Evolutionary conservation across 2,888 invertebrate genomes (phyloP), one percentile per base, ranked within the genome.

Genomic region (Atethmia centrago): DNA sequence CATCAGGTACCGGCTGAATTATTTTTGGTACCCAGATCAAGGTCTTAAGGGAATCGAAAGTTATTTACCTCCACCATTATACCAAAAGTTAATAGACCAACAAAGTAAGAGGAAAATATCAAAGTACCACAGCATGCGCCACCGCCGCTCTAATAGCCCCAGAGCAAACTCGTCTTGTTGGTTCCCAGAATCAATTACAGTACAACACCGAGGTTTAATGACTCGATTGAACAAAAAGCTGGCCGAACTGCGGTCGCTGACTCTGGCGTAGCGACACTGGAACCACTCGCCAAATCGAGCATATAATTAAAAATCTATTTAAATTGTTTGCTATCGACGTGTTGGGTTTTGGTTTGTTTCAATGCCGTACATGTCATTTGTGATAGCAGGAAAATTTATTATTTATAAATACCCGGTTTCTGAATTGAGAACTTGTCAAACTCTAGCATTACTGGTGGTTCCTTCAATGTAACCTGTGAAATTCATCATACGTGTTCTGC

Each of bases 181-280:
- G 83, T 93, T 92, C 93, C 85, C 76, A 82, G 93, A 93, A 93
- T 88, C 90, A 92, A 92, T 93, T 93, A 90, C 86, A 70, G 78
- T 79, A 86, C 80, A 79, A 82, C 82, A 87, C 87, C 80, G 79
- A 87, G 88, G 88, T 88, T 88, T 90, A 90, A 89, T 89, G 91
- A 91, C 91, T 89, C 86, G 87, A 84, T 86, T 86, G 84, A 81
- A 87, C 89, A 91, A 92, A 92, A 92, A 92, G 28, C 75, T 81
- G 75, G 51, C 77, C 79, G 74, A 79, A 83, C 79, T 55, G 71
- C 85, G 92, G 91, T 90, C 90, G 87, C 82, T 88, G 91, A 90
- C 90, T 75, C 90, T 66, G 63, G 40, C 73, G 55, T 76, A 63
- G 66, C 73, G 72, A 49, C 72, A 65, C 77, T 70, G 74, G 63